These are phyloP conservation scores for Fregetta grallaria DNA, from an alignment of 2,113 vertebrate genomes.

Conservation along the genomic window DNA sequence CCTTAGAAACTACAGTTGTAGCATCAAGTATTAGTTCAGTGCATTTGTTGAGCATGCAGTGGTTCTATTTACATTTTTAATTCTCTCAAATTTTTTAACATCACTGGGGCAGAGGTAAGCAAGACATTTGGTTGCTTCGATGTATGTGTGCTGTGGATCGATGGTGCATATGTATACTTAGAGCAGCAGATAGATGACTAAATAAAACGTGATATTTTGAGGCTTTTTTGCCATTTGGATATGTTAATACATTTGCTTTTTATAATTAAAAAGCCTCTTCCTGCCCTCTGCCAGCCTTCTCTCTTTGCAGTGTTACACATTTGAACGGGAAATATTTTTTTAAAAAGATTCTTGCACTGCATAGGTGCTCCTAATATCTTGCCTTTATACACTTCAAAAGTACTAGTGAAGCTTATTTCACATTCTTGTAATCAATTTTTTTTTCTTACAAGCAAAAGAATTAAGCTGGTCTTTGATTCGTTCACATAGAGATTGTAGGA, in stretches of 20 bases:
- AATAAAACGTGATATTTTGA: background rate
- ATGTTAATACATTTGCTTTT: background rate
- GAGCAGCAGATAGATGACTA: background rate
- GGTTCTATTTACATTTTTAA: background rate
- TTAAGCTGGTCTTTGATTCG: background rate
- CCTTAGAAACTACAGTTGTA: background rate
- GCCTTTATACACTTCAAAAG: background rate
- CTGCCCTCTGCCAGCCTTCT: background rate
- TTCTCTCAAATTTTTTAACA: background rate
- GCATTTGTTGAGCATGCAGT: background rate
- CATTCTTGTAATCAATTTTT: background rate
- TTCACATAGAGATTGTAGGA: background rate
- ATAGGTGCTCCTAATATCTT: background rate
- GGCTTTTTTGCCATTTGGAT: background rate
- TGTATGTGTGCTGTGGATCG: background rate
- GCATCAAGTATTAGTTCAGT: background rate
- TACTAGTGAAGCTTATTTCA: background rate
- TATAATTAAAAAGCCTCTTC: background rate
- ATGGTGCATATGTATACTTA: background rate
- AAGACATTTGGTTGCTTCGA: accelerated
- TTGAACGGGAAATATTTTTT: background rate
- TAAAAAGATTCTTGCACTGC: background rate
- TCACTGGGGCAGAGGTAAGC: background rate
- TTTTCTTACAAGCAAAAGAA: background rate
- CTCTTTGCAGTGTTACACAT: background rate